phyloP scores from a whole-genome alignment of 2,113 vertebrate species.

The Sisor rabdophorus region DNA sequence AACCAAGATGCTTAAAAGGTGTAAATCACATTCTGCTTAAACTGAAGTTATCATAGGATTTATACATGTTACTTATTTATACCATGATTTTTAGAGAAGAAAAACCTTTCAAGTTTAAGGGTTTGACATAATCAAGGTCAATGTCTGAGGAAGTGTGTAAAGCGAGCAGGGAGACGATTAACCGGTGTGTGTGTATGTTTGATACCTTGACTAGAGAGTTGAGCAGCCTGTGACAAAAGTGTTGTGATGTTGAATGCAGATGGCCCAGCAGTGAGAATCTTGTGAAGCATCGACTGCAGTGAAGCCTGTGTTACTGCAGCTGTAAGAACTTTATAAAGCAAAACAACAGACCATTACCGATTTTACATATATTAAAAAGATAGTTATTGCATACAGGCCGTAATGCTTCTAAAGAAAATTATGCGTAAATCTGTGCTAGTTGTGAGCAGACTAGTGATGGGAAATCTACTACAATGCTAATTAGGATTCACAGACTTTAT shows the following conservation, averaged over 20 bases:
- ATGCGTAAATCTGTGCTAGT: no score
- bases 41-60: no score
- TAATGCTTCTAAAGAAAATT: not conserved
- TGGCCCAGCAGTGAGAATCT: conserved; percentile 96
- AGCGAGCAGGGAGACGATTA: not conserved
- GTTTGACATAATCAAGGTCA: not conserved
- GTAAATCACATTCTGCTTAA: not conserved
- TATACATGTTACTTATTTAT: no score
- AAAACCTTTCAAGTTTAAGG: no score
- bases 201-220: conserved; percentile 92
- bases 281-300: conserved; percentile 97
- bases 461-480: not conserved
- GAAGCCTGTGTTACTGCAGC: conserved; percentile 99
- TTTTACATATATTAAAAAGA: not conserved
- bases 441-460: not conserved
- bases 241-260: conserved; percentile 98
- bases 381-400: not conserved
- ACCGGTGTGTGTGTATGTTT: not conserved
- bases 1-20: not conserved
- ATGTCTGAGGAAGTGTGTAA: not conserved
- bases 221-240: conserved; percentile 95
- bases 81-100: no score
- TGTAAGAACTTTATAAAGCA: conserved; percentile 80
- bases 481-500: no score
- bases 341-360: not conserved